Conservation (phyloP, 1,140 invertebrate species). For the Linepithema humile region DNA sequence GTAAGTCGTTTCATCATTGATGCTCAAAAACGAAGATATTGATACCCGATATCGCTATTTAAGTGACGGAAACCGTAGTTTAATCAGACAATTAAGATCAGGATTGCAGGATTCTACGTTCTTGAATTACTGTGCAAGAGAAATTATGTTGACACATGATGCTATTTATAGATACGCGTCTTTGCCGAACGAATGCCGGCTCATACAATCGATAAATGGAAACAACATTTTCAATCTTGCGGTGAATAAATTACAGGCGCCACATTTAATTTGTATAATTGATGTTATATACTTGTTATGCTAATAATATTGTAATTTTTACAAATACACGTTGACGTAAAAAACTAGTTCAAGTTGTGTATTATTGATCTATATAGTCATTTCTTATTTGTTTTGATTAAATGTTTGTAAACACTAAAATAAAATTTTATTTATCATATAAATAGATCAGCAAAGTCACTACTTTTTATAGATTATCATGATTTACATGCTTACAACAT, state of each 20-base stretch:
- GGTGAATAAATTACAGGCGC: not conserved
- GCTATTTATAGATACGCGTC: conserved; percentile 25
- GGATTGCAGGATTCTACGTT: not conserved
- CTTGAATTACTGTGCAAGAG: not conserved
- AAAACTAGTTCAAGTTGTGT: not conserved
- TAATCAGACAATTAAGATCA: not conserved
- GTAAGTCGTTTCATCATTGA: too few species aligned
- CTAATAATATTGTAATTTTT: not conserved
- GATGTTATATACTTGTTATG: not conserved
- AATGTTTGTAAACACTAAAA: not conserved
- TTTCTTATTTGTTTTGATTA: not conserved
- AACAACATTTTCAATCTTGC: not conserved
- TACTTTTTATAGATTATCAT: not conserved
- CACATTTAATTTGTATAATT: not conserved
- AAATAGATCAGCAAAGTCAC: not conserved
- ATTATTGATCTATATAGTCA: not conserved
- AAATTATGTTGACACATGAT: conserved; percentile 23
- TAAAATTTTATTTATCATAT: not conserved
- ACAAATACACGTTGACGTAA: not conserved
- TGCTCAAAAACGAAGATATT: not conserved
- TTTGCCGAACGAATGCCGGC: not conserved
- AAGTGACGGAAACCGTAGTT: not conserved
- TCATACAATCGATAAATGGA: conserved; percentile 6
- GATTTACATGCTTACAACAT: not conserved
- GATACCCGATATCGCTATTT: not conserved